Conservation (phyloP, 2,888 invertebrate genomes). For the Pachycephus smyrnensis region DNA sequence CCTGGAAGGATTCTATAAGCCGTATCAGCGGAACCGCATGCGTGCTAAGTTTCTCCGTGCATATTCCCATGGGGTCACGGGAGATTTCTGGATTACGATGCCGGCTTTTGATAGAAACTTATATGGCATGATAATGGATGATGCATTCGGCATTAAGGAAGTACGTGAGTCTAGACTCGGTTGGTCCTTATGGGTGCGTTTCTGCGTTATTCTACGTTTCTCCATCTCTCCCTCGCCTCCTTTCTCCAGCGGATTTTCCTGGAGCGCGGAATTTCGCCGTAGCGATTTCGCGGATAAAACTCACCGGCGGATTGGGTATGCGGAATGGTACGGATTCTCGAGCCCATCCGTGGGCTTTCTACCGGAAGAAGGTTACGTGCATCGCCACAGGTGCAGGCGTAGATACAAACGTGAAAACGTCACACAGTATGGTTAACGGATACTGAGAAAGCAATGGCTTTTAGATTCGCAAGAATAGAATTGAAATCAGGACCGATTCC, state of each 20-base stretch:
- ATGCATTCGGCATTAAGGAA: conserved; percentile 62
- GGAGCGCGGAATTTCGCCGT: conserved; percentile 13
- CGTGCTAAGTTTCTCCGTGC: conserved; percentile 53
- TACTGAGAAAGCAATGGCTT: neutral
- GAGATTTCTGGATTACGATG: conserved; percentile 63
- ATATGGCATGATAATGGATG: conserved; percentile 62
- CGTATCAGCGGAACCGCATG: conserved; percentile 30
- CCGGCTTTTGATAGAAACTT: conserved; percentile 60
- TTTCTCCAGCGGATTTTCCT: conserved; percentile 30
- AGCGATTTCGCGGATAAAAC: neutral
- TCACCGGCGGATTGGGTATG: neutral
- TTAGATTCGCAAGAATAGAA: neutral
- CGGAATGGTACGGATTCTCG: neutral
- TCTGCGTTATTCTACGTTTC: neutral
- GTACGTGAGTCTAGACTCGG: conserved; percentile 59
- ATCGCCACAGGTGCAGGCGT: neutral
- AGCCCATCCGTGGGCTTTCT: neutral
- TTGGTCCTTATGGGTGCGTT: conserved; percentile 54
- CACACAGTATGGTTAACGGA: neutral
- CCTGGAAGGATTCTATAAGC: neutral
- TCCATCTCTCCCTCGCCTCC: conserved; percentile 16
- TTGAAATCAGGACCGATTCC: neutral
- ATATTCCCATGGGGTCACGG: conserved; percentile 48
- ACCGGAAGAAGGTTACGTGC: neutral
- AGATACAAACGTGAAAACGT: neutral